These are phyloP conservation scores for Apostichopus californicus DNA, from an alignment of 35 echinoderm and acorn worm species.

Conservation along the genomic window DNA sequence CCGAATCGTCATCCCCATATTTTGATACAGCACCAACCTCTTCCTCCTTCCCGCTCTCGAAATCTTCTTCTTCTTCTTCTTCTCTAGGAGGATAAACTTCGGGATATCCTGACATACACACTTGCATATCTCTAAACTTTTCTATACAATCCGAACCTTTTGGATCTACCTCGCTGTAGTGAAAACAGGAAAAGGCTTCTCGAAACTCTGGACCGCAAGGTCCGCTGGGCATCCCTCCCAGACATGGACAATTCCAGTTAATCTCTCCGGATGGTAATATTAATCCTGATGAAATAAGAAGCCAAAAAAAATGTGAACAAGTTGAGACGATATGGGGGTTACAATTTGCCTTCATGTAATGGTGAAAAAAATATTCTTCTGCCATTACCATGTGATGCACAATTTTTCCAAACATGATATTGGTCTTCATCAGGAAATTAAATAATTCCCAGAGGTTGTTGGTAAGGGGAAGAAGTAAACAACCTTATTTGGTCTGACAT, in stretches of 20 bases:
- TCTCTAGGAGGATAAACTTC: conserved; percentile 69
- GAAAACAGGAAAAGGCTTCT: conserved; percentile 96
- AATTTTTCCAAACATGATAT: too few species aligned
- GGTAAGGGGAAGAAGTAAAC: too few species aligned
- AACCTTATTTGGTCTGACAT: too few species aligned
- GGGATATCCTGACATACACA: conserved; percentile 92
- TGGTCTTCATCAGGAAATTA: too few species aligned
- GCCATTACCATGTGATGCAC: too few species aligned
- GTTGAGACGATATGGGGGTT: too few species aligned
- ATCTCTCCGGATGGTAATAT: conserved; percentile 92
- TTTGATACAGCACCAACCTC: background rate
- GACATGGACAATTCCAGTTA: conserved; percentile 98
- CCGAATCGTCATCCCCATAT: background rate
- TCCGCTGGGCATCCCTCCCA: conserved; percentile 97
- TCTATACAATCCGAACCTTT: conserved; percentile 95
- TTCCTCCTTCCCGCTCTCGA: background rate
- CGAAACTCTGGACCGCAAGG: conserved; percentile 92
- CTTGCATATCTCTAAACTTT: conserved; percentile 84
- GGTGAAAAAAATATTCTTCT: too few species aligned
- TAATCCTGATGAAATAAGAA: conserved; percentile 60
- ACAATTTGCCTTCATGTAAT: too few species aligned
- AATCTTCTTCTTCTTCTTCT: conserved; percentile 9
- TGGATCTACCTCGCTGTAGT: conserved; percentile 85
- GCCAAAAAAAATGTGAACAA: background rate
- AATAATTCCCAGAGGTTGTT: too few species aligned